Base-by-base conservation (phyloP, 1,140 invertebrate genomes). In the Achroia grisella region DNA sequence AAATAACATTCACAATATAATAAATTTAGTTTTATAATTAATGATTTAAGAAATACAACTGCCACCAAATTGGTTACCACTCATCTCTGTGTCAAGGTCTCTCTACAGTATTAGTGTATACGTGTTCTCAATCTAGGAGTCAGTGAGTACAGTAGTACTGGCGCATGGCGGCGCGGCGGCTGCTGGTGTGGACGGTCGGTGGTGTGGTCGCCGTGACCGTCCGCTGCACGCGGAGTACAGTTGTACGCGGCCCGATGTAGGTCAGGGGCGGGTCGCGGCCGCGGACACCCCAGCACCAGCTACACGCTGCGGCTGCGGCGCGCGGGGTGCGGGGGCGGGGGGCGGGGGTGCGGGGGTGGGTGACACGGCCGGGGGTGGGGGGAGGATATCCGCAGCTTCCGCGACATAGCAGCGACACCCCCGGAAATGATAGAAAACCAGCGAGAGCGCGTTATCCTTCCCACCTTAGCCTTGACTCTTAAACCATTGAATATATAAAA, bases 251-350 rank as follows among this genome's bases (percentile, higher is more conserved):
- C 6, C 8, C 9, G 17, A 45, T 27, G 13, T 57, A 15, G 55
- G 55, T 57, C 55, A 57, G 42, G 55, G 55, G 39, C 56, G 44
- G 47, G 56, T 39, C 51, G 32, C 44, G 29, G 29, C 1, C 28
- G 1, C 12, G 8, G 3, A n/a, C n/a, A n/a, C n/a, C n/a, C 11
- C 2, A 11, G 11, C 34, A 9, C 11, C 14, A 11, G 11, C 34
- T 2, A 3, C 14, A 23, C 17, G 2, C 17, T 23, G 17, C 13
- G 17, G 41, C 17, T 23, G 17, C 15, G 13, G 52, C 14, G 55
- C 49, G 49, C 55, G 49, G 42, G 55, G 55, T 31, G 50, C 40
- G 47, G 56, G 8, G 12, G 1, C 13, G 8, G 1, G 13, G 35
- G 14, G 12, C n/a, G 14, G 3, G 27, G 15, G 13, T n/a, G 23